phyloP scores from a whole-genome alignment of 1,140 invertebrate species.

The Oreohelix idahoensis region DNA sequence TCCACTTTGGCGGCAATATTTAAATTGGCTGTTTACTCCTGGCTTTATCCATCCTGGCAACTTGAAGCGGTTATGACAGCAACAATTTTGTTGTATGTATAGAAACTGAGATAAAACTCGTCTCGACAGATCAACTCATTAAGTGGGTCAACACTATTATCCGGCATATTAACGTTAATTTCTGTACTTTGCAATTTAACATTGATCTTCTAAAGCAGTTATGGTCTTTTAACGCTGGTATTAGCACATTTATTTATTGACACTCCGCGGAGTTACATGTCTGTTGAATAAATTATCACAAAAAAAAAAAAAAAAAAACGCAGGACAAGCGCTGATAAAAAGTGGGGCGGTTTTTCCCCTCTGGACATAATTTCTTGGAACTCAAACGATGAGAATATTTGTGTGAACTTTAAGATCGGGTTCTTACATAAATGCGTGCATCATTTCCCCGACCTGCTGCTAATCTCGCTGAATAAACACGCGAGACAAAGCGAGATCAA shows the following conservation, averaged over 20 bases:
- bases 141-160: background rate
- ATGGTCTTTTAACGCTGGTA: background rate
- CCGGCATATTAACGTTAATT: background rate
- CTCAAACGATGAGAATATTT: background rate
- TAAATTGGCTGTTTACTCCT: too few relatives aligned
- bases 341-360: background rate
- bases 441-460: background rate
- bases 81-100: too few relatives aligned
- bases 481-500: background rate
- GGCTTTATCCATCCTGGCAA: too few relatives aligned
- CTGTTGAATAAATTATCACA: background rate
- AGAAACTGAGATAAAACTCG: background rate
- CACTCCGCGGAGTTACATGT: background rate
- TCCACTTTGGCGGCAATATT: too few relatives aligned
- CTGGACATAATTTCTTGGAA: background rate
- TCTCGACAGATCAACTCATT: background rate
- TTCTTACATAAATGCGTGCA: background rate
- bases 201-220: background rate
- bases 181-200: slow-evolving; percentile 1
- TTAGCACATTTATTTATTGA: background rate
- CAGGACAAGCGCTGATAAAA: background rate
- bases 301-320: too few relatives aligned
- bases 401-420: background rate
- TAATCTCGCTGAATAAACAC: background rate
- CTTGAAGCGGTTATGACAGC: too few relatives aligned